Conservation (phyloP, 2,797 vertebrate genomes). For the Ceyx erithaca region DNA sequence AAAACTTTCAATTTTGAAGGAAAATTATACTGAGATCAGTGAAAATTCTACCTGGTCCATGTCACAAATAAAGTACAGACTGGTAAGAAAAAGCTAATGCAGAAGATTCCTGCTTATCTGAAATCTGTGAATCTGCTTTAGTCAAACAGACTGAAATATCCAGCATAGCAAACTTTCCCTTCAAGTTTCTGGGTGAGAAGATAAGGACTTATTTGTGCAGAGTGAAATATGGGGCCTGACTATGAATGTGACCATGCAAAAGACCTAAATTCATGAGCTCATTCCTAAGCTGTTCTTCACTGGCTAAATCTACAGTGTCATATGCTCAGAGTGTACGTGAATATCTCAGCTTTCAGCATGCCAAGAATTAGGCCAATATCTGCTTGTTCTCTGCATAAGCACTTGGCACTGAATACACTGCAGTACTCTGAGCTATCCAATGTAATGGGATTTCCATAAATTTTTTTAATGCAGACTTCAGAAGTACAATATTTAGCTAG, state of each 20-base stretch:
- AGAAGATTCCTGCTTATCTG: not conserved
- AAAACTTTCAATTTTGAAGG: not conserved
- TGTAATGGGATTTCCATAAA: slow-evolving; percentile 1
- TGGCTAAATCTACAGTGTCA: not conserved
- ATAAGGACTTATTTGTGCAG: not conserved
- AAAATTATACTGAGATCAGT: not conserved
- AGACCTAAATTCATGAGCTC: not conserved
- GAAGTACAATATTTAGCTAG: slow-evolving; percentile 6
- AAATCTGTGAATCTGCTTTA: not conserved
- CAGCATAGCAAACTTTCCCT: not conserved
- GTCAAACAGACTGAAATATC: not conserved
- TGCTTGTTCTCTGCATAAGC: not conserved
- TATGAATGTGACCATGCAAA: not conserved
- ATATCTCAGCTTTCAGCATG: not conserved
- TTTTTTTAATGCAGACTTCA: slow-evolving; percentile 4
- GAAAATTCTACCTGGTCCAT: not conserved
- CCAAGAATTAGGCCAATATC: slow-evolving; percentile 8
- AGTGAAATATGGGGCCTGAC: not conserved
- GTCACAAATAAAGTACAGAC: not conserved
- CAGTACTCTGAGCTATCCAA: not conserved
- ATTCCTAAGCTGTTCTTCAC: not conserved
- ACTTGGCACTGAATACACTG: not conserved
- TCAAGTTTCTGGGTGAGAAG: not conserved
- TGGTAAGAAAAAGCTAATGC: not conserved
- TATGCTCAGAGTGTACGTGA: not conserved